Evolutionary conservation across 2,888 invertebrate species (phyloP), one percentile per base, ranked within the genome.

Genomic region (Tillus elongatus): DNA sequence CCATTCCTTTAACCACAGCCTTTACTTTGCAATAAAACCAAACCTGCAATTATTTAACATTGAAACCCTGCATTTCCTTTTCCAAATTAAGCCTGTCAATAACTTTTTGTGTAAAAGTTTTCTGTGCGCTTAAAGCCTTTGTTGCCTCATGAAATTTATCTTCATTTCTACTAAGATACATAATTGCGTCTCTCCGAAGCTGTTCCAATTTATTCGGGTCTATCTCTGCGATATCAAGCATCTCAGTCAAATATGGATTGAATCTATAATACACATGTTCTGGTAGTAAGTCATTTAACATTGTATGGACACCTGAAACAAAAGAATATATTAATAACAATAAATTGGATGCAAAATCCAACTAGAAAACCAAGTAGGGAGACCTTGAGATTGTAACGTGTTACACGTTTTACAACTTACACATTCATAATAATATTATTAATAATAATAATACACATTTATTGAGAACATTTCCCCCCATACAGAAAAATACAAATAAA

Each of bases 191-290:
- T 15, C 73, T 71, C 42, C 81, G 70, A 55, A 92, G 67, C 57
- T 74, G 75, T 40, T 73, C 70, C 35, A 90, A 66, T 58, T 82
- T 82, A 13, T 75, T 75, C 0, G 81, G 75, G 45, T 81, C 67
- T 24, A 81, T 82, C 66, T 91, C 91, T 53, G 85, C 84, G 74
- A 93, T 79, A 9, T 75, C 72, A 37, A 86, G 71, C 60, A 82
- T 77, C 57, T 84, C 80, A 38, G 83, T 80, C 38, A 92, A 68
- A 51, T 89, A 88, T 0, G 92, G 92, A 67, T 92, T 93, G 63
- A 92, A 82, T 3, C 92, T 75, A 63, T 74, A 91, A 64, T 92
- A 91, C 19, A 73, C 71, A 27, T 78, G 72, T 1, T 75, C 71
- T 0, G 84, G 82, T 1, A 89, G 65, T 34, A 87, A 66, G 62